A percentile compares a stretch with the other conserved stretches of the same genome.
Evolutionary conservation across 2,888 invertebrate species (phyloP).

Genomic region (Clepsis dumicolana): DNA sequence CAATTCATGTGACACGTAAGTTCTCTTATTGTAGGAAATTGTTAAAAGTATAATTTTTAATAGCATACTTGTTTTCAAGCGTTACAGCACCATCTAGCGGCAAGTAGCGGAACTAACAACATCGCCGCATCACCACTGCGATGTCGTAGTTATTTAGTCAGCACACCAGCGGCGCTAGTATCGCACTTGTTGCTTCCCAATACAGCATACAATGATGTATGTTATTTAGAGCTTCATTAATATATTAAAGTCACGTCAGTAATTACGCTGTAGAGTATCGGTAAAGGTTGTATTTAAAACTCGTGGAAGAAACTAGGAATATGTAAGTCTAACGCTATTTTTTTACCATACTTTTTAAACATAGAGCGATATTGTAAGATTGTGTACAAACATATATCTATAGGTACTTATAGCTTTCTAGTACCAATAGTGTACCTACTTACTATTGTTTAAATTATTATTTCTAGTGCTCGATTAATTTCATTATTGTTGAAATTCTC

Average conservation of each 20-base stretch:
- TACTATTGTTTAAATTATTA: too few relatives aligned
- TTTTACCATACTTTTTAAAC: background rate
- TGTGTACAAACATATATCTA: too few relatives aligned
- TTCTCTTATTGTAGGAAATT: too few relatives aligned
- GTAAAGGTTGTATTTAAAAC: background rate
- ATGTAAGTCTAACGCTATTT: background rate
- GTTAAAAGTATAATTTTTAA: too few relatives aligned
- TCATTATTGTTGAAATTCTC: too few relatives aligned
- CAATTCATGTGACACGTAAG: too few relatives aligned
- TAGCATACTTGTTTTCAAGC: background rate
- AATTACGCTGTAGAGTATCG: slow-evolving; percentile 1
- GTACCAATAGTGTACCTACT: too few relatives aligned
- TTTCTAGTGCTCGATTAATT: too few relatives aligned
- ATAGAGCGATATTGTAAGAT: background rate
- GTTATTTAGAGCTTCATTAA: slow-evolving; percentile 14
- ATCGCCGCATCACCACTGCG: too few relatives aligned
- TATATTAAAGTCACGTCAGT: slow-evolving; percentile 3
- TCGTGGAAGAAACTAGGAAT: background rate
- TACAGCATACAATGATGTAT: background rate
- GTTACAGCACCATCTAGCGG: slow-evolving; percentile 51
- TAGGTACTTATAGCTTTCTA: too few relatives aligned
- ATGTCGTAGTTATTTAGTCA: background rate
- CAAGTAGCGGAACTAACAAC: slow-evolving; percentile 47
- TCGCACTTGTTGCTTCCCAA: slow-evolving; percentile 10
- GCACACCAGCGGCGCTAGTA: background rate